These are phyloP conservation scores for Selenia dentaria DNA, from an alignment of 2,888 invertebrate genomes.

Conservation along the genomic window DNA sequence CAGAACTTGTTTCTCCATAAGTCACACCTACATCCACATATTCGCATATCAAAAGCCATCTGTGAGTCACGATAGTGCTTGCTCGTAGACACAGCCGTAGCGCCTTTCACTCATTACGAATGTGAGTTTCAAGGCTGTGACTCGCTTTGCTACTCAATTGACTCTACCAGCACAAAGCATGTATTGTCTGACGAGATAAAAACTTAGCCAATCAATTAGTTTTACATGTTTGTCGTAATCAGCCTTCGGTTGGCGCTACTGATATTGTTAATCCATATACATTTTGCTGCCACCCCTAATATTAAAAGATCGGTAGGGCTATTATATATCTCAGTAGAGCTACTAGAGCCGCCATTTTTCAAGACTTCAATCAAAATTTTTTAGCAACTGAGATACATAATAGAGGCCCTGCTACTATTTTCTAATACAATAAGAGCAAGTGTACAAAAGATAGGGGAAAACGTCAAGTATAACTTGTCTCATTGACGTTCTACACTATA, in stretches of 20 bases:
- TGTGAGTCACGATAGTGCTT: constrained; percentile 61
- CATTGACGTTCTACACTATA: no score
- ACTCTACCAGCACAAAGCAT: constrained; percentile 53
- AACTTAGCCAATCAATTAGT: constrained; percentile 29
- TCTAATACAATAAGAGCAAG: no score
- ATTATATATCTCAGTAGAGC: no score
- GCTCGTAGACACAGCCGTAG: constrained; percentile 42
- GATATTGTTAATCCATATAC: constrained; percentile 1
- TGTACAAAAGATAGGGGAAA: no score
- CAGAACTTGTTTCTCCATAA: constrained; percentile 5
- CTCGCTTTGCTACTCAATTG: constrained; percentile 60
- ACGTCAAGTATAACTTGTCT: no score
- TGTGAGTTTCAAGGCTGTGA: constrained; percentile 69
- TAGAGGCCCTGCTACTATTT: no score
- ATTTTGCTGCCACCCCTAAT: no score
- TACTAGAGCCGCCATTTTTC: no score
- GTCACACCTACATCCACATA: constrained; percentile 31
- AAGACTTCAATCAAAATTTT: no score
- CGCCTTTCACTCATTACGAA: constrained; percentile 79
- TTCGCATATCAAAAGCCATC: constrained; percentile 53
- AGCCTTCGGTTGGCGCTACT: constrained; percentile 13
- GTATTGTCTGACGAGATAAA: constrained; percentile 46
- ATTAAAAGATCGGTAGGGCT: no score
- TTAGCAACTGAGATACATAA: no score
- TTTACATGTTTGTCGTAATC: constrained; percentile 24